Evolutionary conservation across 2,888 invertebrate species (phyloP), one percentile per base, ranked within the genome.

Genomic region (Helicoverpa assulta): DNA sequence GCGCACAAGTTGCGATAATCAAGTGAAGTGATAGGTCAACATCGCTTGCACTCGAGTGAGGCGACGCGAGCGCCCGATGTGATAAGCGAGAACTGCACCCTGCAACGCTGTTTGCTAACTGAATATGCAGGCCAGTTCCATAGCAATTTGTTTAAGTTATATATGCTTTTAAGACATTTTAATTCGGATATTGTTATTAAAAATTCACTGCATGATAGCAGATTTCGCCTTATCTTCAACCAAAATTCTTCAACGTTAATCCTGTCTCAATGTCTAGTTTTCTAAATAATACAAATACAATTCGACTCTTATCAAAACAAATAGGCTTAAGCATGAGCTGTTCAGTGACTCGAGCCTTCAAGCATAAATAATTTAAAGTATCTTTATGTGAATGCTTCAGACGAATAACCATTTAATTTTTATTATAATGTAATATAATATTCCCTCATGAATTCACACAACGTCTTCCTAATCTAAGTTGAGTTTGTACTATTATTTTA

Each of bases 61-160:
- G n/a, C 5, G 16, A 40, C 37, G 37, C 21, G 18, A 54, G 16
- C 18, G 16, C 47, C 2, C 26, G 47, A 53, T 19, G 19, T 12
- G 26, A 43, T 56, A 40, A n/a, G 29, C 18, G 21, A 2, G 18
- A 53, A 71, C 37, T 71, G 52, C 50, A 18, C 19, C 53, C 33
- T 47, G 14, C 37, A 37, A 0, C 8, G 0, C 33, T 52, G 21
- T 37, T 47, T 29, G 12, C 19, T 47, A 54, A 70, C 19, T 64
- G 37, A 47, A 21, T 21, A 57, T 65, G 4, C 6, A 29, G 14
- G 10, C 29, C 18, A 10, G n/a, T 51, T 56, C 51, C 6, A 47
- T 33, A 19, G 37, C 19, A 65, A 53, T 12, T 40, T 40, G 10
- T 12, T 26, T 3, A 26, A 26, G 4, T 4, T 26, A 26, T 3